Conservation (phyloP, 2,888 invertebrate species). For the Blastobasis adustella region DNA sequence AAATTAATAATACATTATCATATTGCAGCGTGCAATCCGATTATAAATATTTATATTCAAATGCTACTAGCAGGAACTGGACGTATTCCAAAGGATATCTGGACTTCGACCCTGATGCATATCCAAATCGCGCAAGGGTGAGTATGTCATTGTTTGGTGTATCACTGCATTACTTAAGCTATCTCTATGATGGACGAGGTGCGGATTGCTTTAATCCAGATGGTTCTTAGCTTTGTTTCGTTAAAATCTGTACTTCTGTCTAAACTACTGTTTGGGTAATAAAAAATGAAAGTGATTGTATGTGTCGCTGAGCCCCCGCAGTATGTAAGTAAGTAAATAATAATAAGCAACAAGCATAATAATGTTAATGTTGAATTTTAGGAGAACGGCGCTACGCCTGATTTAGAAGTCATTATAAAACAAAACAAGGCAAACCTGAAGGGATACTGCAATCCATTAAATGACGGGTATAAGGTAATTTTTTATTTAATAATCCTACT, state of each 20-base stretch:
- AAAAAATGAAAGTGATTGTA: no score
- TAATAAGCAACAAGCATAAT: no score
- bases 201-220: no score
- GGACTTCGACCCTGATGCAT: conserved; percentile 10
- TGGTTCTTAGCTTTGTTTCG: no score
- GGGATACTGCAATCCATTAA: conserved; percentile 20
- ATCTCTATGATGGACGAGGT: no score
- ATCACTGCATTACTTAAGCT: no score
- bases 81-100: conserved; percentile 23
- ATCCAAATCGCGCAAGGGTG: conserved; percentile 33
- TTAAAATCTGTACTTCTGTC: no score
- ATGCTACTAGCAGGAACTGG: conserved; percentile 20
- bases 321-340: no score
- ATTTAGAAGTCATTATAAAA: conserved; percentile 23
- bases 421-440: conserved; percentile 16
- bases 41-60: conserved; percentile 21
- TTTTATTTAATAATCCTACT: no score
- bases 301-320: no score
- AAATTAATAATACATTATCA: no score
- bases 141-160: conserved; percentile 9
- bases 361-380: conserved; percentile 5
- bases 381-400: conserved; percentile 25
- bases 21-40: conserved; percentile 23
- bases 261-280: no score
- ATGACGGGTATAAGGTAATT: conserved; percentile 31